These are phyloP conservation scores for Otus scops DNA, from an alignment of 2,797 vertebrate genomes.

Conservation along the genomic window DNA sequence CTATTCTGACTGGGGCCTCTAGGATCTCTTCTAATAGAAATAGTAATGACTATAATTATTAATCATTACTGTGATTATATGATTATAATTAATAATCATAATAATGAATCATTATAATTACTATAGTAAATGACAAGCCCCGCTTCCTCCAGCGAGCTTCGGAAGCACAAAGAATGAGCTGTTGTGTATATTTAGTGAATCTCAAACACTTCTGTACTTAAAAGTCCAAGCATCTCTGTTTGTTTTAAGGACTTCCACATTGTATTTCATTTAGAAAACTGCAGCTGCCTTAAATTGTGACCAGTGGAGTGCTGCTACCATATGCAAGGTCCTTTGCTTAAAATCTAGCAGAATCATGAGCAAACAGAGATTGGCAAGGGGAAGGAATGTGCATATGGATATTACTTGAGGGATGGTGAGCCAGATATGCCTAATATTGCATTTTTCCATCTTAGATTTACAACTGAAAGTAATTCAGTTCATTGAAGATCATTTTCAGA, in stretches of 20 bases:
- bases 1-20: constrained; percentile 17
- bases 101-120: constrained; percentile 67
- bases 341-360: neutral
- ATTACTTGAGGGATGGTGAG: neutral
- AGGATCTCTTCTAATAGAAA: constrained; percentile 41
- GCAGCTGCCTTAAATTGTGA: constrained; percentile 29
- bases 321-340: neutral
- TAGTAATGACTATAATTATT: constrained; percentile 64
- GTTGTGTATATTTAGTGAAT: constrained; percentile 15
- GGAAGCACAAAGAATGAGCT: constrained; percentile 15
- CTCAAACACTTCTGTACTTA: neutral
- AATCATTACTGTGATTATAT: constrained; percentile 59
- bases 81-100: constrained; percentile 65
- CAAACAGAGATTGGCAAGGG: neutral
- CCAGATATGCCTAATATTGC: neutral
- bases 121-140: constrained; percentile 33
- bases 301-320: neutral
- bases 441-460: constrained; percentile 4
- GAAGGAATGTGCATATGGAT: neutral
- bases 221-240: neutral
- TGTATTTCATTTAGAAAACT: constrained; percentile 4
- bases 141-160: constrained; percentile 19
- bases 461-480: neutral
- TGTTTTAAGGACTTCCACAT: constrained; percentile 25
- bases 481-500: neutral